Evolutionary conservation across 2,113 vertebrate species (phyloP).

Genomic region (Mustelus asterias): DNA sequence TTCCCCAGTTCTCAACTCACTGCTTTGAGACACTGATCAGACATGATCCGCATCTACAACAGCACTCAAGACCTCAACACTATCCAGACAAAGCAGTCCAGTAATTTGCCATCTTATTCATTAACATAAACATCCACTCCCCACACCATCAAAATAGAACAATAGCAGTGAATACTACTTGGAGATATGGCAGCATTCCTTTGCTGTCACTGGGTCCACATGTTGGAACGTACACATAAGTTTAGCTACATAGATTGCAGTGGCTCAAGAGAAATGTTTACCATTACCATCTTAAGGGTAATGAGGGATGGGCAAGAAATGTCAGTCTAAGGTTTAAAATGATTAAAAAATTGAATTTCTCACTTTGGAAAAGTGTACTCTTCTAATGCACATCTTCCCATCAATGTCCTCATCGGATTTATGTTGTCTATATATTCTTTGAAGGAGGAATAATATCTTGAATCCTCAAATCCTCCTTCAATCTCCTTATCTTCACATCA

Average conservation of each 20-base stretch:
- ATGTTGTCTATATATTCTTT: not conserved
- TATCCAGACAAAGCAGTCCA: not conserved
- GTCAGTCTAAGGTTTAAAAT: too few species aligned
- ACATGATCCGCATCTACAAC: not conserved
- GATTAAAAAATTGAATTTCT: too few species aligned
- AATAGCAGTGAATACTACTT: not conserved
- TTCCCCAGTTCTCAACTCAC: not conserved
- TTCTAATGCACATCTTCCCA: not conserved
- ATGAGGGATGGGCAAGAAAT: not conserved
- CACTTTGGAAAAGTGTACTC: not conserved
- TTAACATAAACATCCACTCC: not conserved
- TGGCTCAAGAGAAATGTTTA: not conserved
- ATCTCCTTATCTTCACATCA: not conserved
- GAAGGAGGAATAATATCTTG: not conserved
- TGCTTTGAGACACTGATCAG: not conserved
- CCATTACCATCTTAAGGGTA: not conserved
- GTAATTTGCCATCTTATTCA: not conserved
- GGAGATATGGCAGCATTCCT: not conserved
- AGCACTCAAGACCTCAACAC: not conserved
- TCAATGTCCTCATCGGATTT: not conserved
- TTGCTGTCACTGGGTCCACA: not conserved
- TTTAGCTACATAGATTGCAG: too few species aligned
- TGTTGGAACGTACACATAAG: not conserved
- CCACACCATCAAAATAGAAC: not conserved
- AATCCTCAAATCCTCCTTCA: not conserved